Evolutionary conservation across 2,888 invertebrate genomes (phyloP).

Genomic region (Epinotia brunnichana): DNA sequence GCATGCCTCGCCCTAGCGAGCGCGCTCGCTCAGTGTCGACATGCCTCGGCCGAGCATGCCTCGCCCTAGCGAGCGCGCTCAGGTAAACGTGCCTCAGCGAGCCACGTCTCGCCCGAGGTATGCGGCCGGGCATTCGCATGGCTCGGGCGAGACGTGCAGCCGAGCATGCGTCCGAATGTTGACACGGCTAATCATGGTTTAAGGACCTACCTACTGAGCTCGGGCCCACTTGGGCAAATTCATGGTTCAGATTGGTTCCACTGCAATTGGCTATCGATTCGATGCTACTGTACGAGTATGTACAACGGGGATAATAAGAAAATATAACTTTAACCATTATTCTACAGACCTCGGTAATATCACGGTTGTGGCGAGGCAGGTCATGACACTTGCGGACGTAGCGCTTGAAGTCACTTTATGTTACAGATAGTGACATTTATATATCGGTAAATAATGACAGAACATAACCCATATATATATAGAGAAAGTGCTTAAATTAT

Average conservation of each 20-base stretch:
- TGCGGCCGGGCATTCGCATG: no score
- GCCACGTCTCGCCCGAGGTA: no score
- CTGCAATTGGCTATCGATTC: background rate
- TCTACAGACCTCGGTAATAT: constrained; percentile 30
- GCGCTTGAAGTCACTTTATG: background rate
- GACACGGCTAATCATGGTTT: constrained; percentile 1
- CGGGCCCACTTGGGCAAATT: background rate
- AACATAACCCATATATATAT: background rate
- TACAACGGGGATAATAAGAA: constrained; percentile 31
- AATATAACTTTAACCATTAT: constrained; percentile 35
- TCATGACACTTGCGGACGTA: constrained; percentile 11
- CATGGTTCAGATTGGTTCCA: background rate
- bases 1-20: no score
- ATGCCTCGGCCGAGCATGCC: no score
- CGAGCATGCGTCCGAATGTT: no score
- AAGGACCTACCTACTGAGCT: background rate
- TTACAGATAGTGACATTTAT: background rate
- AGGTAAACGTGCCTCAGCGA: no score
- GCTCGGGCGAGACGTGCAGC: no score
- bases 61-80: no score
- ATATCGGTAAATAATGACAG: constrained; percentile 7
- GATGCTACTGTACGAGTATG: constrained; percentile 2
- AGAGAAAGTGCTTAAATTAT: background rate
- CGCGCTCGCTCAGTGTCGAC: no score
- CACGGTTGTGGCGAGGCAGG: constrained; percentile 19